A percentile compares a stretch with the other conserved stretches of the same genome.
These are phyloP conservation scores for Gastrophysa polygoni DNA, from an alignment of 2,888 invertebrate species.

Conservation along the genomic window DNA sequence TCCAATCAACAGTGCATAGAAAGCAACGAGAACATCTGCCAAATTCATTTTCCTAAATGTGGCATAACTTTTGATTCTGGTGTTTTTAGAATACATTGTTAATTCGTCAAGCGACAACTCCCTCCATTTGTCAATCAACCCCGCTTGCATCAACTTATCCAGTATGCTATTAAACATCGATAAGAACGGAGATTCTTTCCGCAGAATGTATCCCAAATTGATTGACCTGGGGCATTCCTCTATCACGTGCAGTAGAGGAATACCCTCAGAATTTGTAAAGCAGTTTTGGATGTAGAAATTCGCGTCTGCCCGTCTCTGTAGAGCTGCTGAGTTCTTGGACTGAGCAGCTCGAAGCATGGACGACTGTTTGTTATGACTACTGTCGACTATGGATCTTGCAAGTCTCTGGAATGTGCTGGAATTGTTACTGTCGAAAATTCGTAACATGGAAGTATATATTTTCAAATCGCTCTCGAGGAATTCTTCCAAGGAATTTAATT, in stretches of 20 bases:
- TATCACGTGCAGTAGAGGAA: no score
- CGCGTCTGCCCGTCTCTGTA: constrained; percentile 55
- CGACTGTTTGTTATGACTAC: constrained; percentile 9
- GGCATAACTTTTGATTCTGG: background rate
- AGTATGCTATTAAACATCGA: no score
- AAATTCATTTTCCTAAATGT: no score
- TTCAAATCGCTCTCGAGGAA: constrained; percentile 55
- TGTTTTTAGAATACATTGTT: background rate
- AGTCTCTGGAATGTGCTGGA: constrained; percentile 41
- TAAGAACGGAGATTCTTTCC: no score
- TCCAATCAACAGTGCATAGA: no score
- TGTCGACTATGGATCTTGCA: constrained; percentile 31
- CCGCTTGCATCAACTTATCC: no score
- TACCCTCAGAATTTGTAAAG: no score
- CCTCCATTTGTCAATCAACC: no score
- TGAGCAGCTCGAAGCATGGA: constrained; percentile 10
- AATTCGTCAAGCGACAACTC: no score
- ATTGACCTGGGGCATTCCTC: no score
- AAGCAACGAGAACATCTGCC: no score
- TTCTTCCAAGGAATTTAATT: constrained; percentile 56
- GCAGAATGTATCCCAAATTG: no score
- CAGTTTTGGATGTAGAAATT: constrained; percentile 43
- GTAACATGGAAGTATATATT: constrained; percentile 48
- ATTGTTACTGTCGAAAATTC: constrained; percentile 44
- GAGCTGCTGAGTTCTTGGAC: constrained; percentile 40